These are phyloP conservation scores for Papilio helenus DNA, from an alignment of 1,140 invertebrate genomes.

Conservation along the genomic window DNA sequence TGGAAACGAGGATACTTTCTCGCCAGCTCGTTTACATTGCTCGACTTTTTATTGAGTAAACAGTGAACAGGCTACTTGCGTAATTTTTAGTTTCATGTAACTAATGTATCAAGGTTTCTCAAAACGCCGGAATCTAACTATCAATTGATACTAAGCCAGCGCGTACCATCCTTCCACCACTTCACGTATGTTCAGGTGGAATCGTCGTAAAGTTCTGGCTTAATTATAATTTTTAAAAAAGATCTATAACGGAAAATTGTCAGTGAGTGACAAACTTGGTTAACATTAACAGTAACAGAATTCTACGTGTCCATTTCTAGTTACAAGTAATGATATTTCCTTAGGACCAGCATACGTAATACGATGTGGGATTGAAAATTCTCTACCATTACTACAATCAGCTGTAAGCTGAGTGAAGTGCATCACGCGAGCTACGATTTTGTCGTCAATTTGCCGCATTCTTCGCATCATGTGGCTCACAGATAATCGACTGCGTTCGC, in stretches of 20 bases:
- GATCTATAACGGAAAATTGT: too few species aligned
- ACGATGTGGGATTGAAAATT: slow-evolving; percentile 23
- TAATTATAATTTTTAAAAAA: too few species aligned
- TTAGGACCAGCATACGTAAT: not conserved
- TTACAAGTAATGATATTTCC: not conserved
- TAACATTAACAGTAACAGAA: not conserved
- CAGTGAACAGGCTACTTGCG: not conserved
- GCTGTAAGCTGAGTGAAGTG: not conserved
- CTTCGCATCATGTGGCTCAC: slow-evolving; percentile 12
- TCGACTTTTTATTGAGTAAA: slow-evolving; percentile 28
- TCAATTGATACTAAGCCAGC: too few species aligned
- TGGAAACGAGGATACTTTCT: slow-evolving; percentile 39
- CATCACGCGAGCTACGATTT: slow-evolving; percentile 21
- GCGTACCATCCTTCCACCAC: too few species aligned
- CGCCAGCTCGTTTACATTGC: slow-evolving; percentile 17
- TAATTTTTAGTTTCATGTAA: not conserved
- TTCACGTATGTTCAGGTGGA: too few species aligned
- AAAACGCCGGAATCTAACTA: not conserved
- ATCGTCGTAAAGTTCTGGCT: too few species aligned
- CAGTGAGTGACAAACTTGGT: not conserved
- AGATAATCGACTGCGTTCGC: slow-evolving; percentile 5
- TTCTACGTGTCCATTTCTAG: not conserved
- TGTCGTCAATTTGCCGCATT: slow-evolving; percentile 37
- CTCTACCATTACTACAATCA: slow-evolving; percentile 6
- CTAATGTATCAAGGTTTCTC: not conserved